Conservation (phyloP, 2,888 invertebrate species). For the Quadroppia sp. region DNA sequence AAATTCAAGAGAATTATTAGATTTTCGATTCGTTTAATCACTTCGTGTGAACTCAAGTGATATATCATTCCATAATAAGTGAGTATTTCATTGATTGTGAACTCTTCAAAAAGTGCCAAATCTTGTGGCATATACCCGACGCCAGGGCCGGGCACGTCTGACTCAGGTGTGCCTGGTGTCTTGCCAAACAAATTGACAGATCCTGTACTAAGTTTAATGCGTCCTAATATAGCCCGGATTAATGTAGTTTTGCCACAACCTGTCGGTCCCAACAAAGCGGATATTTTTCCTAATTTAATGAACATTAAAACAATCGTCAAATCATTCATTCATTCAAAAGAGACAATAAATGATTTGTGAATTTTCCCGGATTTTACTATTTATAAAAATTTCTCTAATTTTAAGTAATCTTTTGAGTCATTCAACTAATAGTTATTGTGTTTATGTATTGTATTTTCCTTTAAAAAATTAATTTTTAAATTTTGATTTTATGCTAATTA, state of each 20-base stretch:
- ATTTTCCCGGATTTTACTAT: too few species aligned
- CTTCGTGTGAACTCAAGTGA: background rate
- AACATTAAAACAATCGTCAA: too few species aligned
- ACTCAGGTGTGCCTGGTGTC: slow-evolving; percentile 10
- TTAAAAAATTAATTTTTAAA: too few species aligned
- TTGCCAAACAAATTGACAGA: slow-evolving; percentile 32
- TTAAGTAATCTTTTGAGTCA: too few species aligned
- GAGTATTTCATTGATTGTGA: slow-evolving; percentile 42
- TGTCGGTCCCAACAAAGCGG: slow-evolving; percentile 39
- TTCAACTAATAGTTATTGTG: too few species aligned
- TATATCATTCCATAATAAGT: slow-evolving; percentile 40
- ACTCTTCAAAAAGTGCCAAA: slow-evolving; percentile 39
- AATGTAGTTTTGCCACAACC: slow-evolving; percentile 43
- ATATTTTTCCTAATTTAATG: slow-evolving; percentile 37
- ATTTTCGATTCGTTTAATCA: slow-evolving; percentile 15
- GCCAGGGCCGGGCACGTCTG: slow-evolving; percentile 40
- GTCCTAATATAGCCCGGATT: slow-evolving; percentile 40
- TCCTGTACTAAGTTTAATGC: slow-evolving; percentile 24
- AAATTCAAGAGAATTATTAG: slow-evolving; percentile 38
- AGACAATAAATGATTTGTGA: too few species aligned
- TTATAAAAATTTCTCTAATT: too few species aligned
- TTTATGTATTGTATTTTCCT: too few species aligned
- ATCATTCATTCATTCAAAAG: too few species aligned
- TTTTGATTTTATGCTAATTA: too few species aligned
- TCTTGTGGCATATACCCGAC: slow-evolving; percentile 45